Base-by-base conservation (phyloP, 2,113 vertebrate genomes). In the Perca schrenkii region DNA sequence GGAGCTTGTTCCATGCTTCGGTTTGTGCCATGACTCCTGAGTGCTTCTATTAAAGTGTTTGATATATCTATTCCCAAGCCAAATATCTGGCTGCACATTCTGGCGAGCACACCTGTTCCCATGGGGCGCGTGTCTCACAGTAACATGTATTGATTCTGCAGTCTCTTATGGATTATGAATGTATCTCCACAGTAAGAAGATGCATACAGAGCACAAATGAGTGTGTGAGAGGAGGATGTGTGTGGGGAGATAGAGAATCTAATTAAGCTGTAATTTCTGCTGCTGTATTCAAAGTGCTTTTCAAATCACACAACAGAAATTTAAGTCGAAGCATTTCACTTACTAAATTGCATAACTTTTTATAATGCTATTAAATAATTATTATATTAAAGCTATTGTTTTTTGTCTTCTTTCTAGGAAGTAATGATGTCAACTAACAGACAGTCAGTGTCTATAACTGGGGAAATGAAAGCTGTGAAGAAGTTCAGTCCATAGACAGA, bases 131-230 rank as follows among this genome's bases (percentile, higher is more conserved):
- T 22, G 36, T 79, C 74, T 82, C 28, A 28, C 28, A 28, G 28
- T 6, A 34, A 34, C 34, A 34, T 34, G 34, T 74, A 79, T 71
- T 84, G 84, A 25, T 43, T 68, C 52, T 77, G 46, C 58, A 46
- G 34, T 58, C 62, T 66, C 52, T 63, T 69, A 70, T 78, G 66
- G 77, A 86, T 89, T 76, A 74, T 68, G 74, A 72, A 78, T 82
- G 79, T 25, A 68, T 85, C 61, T 71, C 25, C 47, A 15, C 4
- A 10, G 68, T 49, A 58, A 63, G 36, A 8, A 53, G 60, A 58
- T 56, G 28, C 36, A 60, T 67, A 21, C 50, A 36, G 19, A 58
- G 31, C 70, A 49, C 52, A 40, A 54, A 50, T 16, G 19, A 34
- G 53, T 16, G 36, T 17, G 34, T 17, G 47, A 28, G 54, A 16